Base-by-base conservation (phyloP, 2,888 invertebrate genomes). In the Eulithis prunata region DNA sequence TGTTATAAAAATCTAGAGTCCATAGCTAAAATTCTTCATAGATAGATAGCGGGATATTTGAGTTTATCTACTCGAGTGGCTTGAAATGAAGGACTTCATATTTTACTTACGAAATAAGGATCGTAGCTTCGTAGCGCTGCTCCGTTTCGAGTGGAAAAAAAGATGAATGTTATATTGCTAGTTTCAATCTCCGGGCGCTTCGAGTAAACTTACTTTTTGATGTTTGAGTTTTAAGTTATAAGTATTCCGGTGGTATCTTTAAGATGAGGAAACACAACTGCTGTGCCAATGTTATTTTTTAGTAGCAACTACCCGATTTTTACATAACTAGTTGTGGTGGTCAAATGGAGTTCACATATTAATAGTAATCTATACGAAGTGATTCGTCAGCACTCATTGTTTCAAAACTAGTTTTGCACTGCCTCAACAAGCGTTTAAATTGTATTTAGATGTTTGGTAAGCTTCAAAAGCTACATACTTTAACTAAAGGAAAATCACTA, bases 41-140 rank as follows among this genome's bases (percentile, higher is more conserved):
- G 63, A 46, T 52, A 51, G 60, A 32, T 59, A 56, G 45, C 28
- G 14, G 32, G 28, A 49, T 46, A 36, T 32, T 32, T 32, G 32
- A 32, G 60, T 57, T 60, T 63, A 69, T 63, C 63, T 68, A 62
- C 47, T 56, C 59, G 47, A 62, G 56, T 62, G 60, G 57, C 63
- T 63, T 64, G 55, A 62, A 63, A 69, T 66, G 58, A 66, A 66
- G 66, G 66, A 66, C 61, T 69, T 66, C 63, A 66, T 69, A 66
- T 64, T 69, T 69, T 64, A 69, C 63, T 69, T 69, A 55, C 45
- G 52, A 66, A 58, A 64, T 69, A 61, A 60, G 47, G 61, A 54
- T 60, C 49, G 51, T 36, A 56, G 51, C 52, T 41, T 41, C 41
- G 41, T 41, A 41, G 41, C 32, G 53, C 52, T 62, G 60, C 60